phyloP scores from a whole-genome alignment of 2,797 vertebrate species.

The Rhadinocentrus ornatus region DNA sequence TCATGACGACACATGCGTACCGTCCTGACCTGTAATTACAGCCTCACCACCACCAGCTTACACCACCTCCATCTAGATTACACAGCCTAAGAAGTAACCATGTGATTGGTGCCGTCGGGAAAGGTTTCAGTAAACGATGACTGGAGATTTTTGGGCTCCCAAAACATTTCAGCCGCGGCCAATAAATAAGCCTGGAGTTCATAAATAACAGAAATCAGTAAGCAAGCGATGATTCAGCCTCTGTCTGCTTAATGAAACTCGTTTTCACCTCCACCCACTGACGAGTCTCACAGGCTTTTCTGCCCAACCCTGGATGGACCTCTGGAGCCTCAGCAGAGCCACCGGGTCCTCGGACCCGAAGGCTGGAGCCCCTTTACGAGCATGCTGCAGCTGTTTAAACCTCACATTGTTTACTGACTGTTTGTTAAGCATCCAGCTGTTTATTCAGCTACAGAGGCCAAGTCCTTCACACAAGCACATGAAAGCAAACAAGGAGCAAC shows the following conservation, averaged over 20 bases:
- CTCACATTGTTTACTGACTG: constrained; percentile 77
- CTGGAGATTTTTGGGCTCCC: no score
- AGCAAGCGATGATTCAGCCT: no score
- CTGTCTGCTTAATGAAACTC: constrained; percentile 19
- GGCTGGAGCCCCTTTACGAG: constrained; percentile 62
- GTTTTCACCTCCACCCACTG: constrained; percentile 7
- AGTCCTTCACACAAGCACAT: constrained; percentile 74
- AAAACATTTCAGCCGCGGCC: no score
- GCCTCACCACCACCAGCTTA: constrained; percentile 1
- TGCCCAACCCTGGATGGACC: neutral
- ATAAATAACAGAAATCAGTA: no score
- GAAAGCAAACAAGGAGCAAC: constrained; percentile 74
- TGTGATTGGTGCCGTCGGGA: no score
- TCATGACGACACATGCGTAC: constrained; percentile 52
- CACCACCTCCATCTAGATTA: no score
- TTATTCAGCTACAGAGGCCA: constrained; percentile 77
- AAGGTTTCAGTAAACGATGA: no score
- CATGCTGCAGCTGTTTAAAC: constrained; percentile 86
- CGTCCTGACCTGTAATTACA: constrained; percentile 64
- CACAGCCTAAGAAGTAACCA: no score
- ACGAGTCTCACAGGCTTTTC: constrained; percentile 9
- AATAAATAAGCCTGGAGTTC: no score
- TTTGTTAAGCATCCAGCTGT: constrained; percentile 82
- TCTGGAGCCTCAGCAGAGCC: constrained; percentile 21
- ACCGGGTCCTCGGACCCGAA: constrained; percentile 27